Evolutionary conservation across 2,113 vertebrate genomes (phyloP), one percentile per base, ranked within the genome.

Genomic region (Oreochromis spilurus): DNA sequence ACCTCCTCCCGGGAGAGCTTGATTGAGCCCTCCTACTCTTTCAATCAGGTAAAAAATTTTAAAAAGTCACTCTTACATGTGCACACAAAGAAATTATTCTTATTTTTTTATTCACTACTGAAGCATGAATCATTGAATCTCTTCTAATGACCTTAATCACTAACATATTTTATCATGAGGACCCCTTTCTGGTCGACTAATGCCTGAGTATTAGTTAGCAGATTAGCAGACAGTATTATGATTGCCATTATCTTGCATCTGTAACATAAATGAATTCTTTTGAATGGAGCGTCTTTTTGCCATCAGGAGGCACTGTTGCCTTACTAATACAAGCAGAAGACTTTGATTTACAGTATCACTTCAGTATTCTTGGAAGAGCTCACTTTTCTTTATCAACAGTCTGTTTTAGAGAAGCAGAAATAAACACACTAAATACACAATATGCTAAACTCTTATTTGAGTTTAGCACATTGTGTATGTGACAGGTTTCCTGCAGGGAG

Each of bases 11-110:
- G 91, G 77, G 94, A 96, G 62, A 95, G 93, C 83, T 82, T 94
- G 82, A 88, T 91, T 1, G 94, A 95, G 54, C 93, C 96, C 5
- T 38, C 86, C 6, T 90, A 89, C 11, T 31, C 93, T 3, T 86
- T 91, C 17, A 93, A 83, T 82, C 96, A 97, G 97, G 97, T 97
- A 92, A 65, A 8, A 4, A 40, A 4, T 83, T 17, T 17, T n/a
- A 14, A 8, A 31, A 34, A 60, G 4, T 62, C 60, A 58, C 16
- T 43, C 16, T 26, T 34, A 24, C 31, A 9, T n/a, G 29, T 21
- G 9, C 19, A 57, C 3, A 55, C 21, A 77, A 50, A 31, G 16
- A 50, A 31, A n/a, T 50, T 2, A 55, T 31, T 48, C 2, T 19
- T 77, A 31, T 31, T 77, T 77, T 75, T 50, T 31, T 50, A 77